Evolutionary conservation across 2,797 vertebrate genomes (phyloP).

Genomic region (Podargus strigoides): DNA sequence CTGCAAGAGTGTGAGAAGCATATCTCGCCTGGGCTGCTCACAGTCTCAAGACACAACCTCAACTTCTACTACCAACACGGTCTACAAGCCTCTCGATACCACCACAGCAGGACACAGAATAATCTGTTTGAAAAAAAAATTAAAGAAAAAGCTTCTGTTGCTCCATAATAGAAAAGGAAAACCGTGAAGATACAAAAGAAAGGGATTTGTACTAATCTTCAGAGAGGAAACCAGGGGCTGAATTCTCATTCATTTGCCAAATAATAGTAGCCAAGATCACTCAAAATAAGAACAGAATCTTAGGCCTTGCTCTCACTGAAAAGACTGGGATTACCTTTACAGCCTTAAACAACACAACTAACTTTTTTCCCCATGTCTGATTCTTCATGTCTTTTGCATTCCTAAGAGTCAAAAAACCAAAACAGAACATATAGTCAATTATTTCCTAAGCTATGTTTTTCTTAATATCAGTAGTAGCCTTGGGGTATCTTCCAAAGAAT

Average conservation of each 20-base stretch:
- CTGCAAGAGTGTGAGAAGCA: neutral
- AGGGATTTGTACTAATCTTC: neutral
- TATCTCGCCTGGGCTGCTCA: neutral
- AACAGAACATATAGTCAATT: neutral
- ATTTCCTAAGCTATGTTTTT: neutral
- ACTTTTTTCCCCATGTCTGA: neutral
- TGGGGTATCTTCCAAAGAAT: neutral
- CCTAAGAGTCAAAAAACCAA: neutral
- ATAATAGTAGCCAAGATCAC: neutral
- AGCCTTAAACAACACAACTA: neutral
- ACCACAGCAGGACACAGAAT: neutral
- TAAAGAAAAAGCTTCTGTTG: neutral
- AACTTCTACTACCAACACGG: neutral
- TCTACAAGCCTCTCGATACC: neutral
- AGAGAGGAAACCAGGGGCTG: neutral
- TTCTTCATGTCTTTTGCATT: neutral
- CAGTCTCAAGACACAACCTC: neutral
- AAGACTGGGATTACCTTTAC: neutral
- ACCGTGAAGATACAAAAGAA: neutral
- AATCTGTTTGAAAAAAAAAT: neutral
- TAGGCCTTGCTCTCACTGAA: neutral
- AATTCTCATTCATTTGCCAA: neutral
- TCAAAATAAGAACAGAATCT: neutral
- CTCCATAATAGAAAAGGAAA: neutral
- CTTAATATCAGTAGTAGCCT: neutral